Evolutionary conservation across 2,113 vertebrate genomes (phyloP).

Genomic region (Carassius carassius): DNA sequence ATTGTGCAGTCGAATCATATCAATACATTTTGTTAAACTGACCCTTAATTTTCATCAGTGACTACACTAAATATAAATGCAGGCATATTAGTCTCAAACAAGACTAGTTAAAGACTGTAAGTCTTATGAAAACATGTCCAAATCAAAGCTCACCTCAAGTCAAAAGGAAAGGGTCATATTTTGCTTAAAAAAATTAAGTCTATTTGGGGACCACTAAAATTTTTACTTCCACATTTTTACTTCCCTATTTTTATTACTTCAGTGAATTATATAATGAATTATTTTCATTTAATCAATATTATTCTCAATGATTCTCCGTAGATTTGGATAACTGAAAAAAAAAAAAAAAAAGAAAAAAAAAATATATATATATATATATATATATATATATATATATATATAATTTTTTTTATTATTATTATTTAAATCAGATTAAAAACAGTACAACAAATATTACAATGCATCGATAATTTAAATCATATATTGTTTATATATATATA

Average conservation of each 20-base stretch:
- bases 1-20: neutral
- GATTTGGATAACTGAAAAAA: too few relatives aligned
- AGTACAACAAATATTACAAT: neutral
- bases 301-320: too few relatives aligned
- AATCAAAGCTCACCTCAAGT: neutral
- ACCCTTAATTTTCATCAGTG: neutral
- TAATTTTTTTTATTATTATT: too few relatives aligned
- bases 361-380: too few relatives aligned
- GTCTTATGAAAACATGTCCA: neutral
- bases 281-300: neutral
- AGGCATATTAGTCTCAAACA: neutral
- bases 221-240: too few relatives aligned
- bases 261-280: neutral
- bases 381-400: too few relatives aligned
- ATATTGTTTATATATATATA: too few relatives aligned
- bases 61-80: neutral
- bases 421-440: neutral
- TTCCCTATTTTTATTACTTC: neutral
- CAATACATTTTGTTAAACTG: neutral
- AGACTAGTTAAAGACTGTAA: neutral
- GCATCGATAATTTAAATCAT: neutral
- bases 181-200: neutral
- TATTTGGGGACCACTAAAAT: neutral
- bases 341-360: too few relatives aligned
- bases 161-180: neutral